Base-by-base conservation (phyloP, 2,888 invertebrate genomes). In the Papilio demoleus region DNA sequence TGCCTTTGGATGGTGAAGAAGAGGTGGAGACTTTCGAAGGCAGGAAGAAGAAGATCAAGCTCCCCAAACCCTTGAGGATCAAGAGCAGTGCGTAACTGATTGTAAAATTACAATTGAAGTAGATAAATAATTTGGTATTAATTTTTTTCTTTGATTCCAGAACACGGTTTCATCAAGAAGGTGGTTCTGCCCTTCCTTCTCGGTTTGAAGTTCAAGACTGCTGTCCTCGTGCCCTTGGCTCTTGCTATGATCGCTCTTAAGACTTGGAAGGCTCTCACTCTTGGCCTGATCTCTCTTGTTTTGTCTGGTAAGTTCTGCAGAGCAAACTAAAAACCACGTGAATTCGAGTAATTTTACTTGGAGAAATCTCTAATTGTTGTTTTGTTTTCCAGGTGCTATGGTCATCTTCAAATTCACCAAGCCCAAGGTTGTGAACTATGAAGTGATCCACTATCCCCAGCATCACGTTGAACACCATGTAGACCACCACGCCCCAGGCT, bases 231-330 rank as follows among this genome's bases (percentile, higher is more conserved):
- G 50, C 97, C 97, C 0, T 86, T 97, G 71, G 96, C 96, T 14
- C 93, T 97, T 68, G 96, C 96, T 40, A 89, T 97, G 70, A 97
- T 97, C 79, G 97, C 97, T 0, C 92, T 97, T 68, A 97, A 97
- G 87, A 97, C 97, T 17, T 97, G 97, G 97, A 97, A 97, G 86
- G 97, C 97, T 50, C 92, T 97, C 76, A 97, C 97, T 9, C 93
- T 97, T 74, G 97, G 97, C 71, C 94, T 97, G 4, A 94, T 97
- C 70, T 97, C 97, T 2, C 89, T 97, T 81, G 97, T 97, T 27
- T 92, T 97, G 58, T 97, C 97, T 74, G 97, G 96, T 93, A 85
- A 74, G 80, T 27, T 50, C 14, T 50, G 1, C 22, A 12, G 4
- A 50, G 1, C 12, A 12, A 4, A 45, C 6, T 19, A 45, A 45